phyloP scores from a whole-genome alignment of 2,888 invertebrate genomes.

The Cephalotes varians region DNA sequence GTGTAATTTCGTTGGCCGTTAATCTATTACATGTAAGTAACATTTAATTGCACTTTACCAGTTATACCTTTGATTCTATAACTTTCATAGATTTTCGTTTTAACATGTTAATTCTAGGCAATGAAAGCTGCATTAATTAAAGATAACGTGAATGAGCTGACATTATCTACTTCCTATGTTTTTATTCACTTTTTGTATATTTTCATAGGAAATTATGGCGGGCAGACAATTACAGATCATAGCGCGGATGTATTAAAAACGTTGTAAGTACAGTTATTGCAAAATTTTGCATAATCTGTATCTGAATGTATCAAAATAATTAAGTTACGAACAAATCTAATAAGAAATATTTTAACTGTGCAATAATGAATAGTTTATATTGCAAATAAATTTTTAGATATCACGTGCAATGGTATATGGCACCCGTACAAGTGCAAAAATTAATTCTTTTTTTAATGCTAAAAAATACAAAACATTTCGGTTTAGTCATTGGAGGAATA shows the following conservation, averaged over 20 bases:
- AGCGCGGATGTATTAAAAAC: background rate
- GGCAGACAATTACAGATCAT: slow-evolving; percentile 27
- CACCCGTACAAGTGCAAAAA: slow-evolving; percentile 31
- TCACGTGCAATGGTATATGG: slow-evolving; percentile 29
- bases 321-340: background rate
- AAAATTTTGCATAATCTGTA: background rate
- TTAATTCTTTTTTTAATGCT: slow-evolving; percentile 38
- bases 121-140: background rate
- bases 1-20: slow-evolving; percentile 8
- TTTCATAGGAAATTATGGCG: slow-evolving; percentile 28
- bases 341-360: background rate
- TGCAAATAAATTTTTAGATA: slow-evolving; percentile 28
- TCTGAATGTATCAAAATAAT: background rate
- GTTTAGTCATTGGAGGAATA: slow-evolving; percentile 19
- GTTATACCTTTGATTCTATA: background rate
- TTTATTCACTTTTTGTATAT: slow-evolving; percentile 8
- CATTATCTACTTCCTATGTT: slow-evolving; percentile 1
- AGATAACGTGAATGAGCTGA: background rate
- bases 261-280: slow-evolving; percentile 7
- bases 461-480: background rate
- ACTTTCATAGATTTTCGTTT: background rate
- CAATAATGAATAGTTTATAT: slow-evolving; percentile 3
- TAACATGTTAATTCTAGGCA: slow-evolving; percentile 12
- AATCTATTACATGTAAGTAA: slow-evolving; percentile 32
- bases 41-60: background rate